Conservation (phyloP, 2,888 invertebrate species). For the Campaea margaritaria region DNA sequence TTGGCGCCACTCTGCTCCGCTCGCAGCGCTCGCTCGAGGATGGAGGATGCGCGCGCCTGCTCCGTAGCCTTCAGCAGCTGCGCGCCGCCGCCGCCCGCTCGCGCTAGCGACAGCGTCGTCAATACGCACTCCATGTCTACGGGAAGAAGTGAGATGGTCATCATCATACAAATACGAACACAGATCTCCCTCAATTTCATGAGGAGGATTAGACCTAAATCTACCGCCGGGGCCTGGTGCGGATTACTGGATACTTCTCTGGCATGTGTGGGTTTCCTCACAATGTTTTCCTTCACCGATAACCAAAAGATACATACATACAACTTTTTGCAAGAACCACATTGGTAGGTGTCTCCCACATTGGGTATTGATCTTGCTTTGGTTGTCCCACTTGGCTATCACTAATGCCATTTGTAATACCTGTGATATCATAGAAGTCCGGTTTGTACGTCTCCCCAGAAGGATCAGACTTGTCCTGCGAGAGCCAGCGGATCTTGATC, state of each 20-base stretch:
- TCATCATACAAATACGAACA: background rate
- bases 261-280: too few relatives aligned
- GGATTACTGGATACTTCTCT: too few relatives aligned
- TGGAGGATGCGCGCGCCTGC: slow-evolving; percentile 91
- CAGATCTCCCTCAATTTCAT: too few relatives aligned
- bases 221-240: too few relatives aligned
- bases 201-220: too few relatives aligned
- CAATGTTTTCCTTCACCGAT: too few relatives aligned
- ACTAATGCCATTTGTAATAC: too few relatives aligned
- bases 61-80: slow-evolving; percentile 90
- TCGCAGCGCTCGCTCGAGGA: slow-evolving; percentile 92
- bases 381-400: too few relatives aligned
- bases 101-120: slow-evolving; percentile 92
- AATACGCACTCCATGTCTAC: slow-evolving; percentile 94
- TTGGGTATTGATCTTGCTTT: too few relatives aligned
- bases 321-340: too few relatives aligned
- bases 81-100: slow-evolving; percentile 86
- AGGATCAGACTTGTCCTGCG: slow-evolving; percentile 88
- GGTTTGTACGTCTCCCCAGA: slow-evolving; percentile 92
- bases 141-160: background rate
- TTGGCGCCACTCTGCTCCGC: slow-evolving; percentile 89
- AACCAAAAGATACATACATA: too few relatives aligned
- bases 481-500: slow-evolving; percentile 96
- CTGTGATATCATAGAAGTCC: slow-evolving; percentile 88
- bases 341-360: too few relatives aligned